Percentiles rank a stretch among this genome's conserved stretches.
Conservation (phyloP, 2,113 vertebrate species). For the human region DNA sequence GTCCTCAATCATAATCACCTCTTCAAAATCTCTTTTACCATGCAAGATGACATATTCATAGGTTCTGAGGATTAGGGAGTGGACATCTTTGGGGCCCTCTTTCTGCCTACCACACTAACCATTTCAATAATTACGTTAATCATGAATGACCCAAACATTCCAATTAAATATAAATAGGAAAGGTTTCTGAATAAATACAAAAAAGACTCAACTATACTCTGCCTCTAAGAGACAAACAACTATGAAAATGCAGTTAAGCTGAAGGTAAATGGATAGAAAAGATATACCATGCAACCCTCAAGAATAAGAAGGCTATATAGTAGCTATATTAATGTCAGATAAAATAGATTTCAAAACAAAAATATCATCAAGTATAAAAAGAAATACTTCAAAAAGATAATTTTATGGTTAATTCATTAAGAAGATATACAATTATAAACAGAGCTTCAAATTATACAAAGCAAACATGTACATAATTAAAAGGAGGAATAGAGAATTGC, state of each 20-base stretch:
- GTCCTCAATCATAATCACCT: neutral
- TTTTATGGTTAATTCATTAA: neutral
- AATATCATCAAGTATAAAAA: neutral
- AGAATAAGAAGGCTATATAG: neutral
- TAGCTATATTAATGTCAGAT: neutral
- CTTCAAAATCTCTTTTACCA: neutral
- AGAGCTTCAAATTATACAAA: neutral
- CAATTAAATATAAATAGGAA: neutral
- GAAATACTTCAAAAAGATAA: neutral
- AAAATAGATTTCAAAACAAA: constrained; percentile 5
- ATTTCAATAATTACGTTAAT: constrained; percentile 9
- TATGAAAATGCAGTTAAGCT: neutral
- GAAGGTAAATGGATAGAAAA: neutral
- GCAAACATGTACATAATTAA: neutral
- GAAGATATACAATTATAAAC: neutral
- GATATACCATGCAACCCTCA: neutral
- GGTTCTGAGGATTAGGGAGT: neutral
- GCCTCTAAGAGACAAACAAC: neutral
- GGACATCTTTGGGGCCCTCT: neutral
- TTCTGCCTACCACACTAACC: neutral
- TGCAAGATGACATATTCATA: neutral
- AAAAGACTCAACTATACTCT: neutral
- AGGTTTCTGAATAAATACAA: neutral
- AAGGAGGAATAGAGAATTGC: neutral
- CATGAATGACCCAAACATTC: neutral